Percentiles rank a stretch among this genome's conserved stretches.
Conservation (phyloP, 2,113 vertebrate genomes). For the Rhynchopsitta pachyrhyncha region DNA sequence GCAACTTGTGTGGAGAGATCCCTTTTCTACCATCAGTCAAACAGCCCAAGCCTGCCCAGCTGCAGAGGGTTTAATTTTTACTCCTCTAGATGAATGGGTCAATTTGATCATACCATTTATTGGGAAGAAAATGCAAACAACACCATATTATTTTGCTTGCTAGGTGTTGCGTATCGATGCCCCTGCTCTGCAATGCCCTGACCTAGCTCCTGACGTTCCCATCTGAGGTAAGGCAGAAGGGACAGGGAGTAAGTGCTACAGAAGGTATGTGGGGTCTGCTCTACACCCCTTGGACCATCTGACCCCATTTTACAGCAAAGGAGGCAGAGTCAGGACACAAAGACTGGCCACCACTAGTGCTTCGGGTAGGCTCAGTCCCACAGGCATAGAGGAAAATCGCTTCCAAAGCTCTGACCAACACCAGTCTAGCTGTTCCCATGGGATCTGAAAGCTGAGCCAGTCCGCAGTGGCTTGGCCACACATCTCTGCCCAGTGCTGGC, state of each 20-base stretch:
- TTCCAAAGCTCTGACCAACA: neutral
- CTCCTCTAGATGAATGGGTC: neutral
- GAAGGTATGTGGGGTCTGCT: neutral
- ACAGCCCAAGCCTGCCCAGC: neutral
- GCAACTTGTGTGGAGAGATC: neutral
- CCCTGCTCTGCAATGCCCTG: neutral
- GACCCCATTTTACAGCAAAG: neutral
- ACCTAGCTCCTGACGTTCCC: neutral
- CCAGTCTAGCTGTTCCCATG: neutral
- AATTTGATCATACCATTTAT: neutral
- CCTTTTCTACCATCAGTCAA: neutral
- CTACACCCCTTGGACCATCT: neutral
- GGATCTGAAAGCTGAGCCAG: neutral
- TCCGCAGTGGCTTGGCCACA: neutral
- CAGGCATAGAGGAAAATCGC: neutral
- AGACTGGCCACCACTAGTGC: neutral
- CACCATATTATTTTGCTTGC: neutral
- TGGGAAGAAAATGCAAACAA: neutral
- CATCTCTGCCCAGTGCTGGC: neutral
- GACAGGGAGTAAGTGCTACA: neutral
- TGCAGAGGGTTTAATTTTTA: neutral
- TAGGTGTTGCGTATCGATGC: neutral
- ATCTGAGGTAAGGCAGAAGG: neutral
- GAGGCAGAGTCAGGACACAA: neutral
- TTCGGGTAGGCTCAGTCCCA: neutral